phyloP scores from a whole-genome alignment of 2,888 invertebrate species.

The Drosophila diplacantha region DNA sequence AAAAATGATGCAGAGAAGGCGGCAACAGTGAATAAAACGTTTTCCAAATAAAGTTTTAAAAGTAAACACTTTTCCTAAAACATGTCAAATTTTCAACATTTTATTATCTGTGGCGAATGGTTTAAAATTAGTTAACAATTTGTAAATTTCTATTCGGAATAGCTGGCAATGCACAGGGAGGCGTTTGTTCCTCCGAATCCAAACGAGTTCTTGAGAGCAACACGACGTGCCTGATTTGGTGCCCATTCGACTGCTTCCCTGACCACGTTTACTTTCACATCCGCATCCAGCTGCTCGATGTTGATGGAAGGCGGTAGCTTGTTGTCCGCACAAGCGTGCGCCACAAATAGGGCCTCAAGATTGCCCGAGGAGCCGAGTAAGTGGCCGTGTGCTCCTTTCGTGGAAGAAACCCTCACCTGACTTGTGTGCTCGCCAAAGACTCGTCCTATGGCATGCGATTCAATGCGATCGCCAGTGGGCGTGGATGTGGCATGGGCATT shows the following conservation, averaged over 20 bases:
- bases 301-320: conserved; percentile 93
- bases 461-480: conserved; percentile 93
- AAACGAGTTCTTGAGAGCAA: conserved; percentile 97
- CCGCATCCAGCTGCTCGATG: conserved; percentile 84
- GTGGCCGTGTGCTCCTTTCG: conserved; percentile 98
- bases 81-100: conserved; percentile 28
- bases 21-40: conserved; percentile 63
- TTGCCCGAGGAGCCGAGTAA: conserved; percentile 97
- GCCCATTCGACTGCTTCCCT: conserved; percentile 77
- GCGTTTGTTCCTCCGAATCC: conserved; percentile 99
- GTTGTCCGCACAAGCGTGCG: conserved; percentile 87
- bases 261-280: conserved; percentile 86
- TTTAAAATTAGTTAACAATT: conserved; percentile 22
- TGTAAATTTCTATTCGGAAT: conserved; percentile 33
- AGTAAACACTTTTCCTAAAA: conserved; percentile 70
- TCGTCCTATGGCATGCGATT: conserved; percentile 86
- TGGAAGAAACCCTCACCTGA: conserved; percentile 87
- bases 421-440: conserved; percentile 82
- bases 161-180: conserved; percentile 83
- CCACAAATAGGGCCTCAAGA: conserved; percentile 91
- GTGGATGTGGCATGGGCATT: conserved; percentile 99
- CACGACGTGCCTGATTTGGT: conserved; percentile 76
- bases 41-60: conserved; percentile 76
- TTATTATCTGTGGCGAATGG: conserved; percentile 25
- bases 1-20: conserved; percentile 26